Base-by-base conservation (phyloP, 2,797 vertebrate genomes). In the Onychomys torridus region DNA sequence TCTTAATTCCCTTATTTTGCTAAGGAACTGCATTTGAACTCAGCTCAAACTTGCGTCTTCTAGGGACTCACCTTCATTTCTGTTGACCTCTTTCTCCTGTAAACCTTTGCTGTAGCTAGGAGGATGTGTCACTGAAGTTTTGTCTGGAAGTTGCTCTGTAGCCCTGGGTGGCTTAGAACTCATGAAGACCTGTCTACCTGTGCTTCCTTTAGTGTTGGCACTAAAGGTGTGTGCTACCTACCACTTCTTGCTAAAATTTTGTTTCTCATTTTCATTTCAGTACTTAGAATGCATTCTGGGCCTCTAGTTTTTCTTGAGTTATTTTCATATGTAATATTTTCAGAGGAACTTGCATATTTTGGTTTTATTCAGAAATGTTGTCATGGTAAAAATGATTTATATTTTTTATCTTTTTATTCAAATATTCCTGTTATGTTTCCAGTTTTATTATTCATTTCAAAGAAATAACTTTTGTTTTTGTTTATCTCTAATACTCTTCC, bases 401-500 rank as follows among this genome's bases (percentile, higher is more conserved):
- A 10, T 17, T 13, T 93, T 81, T 49, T 83, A 3, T 82, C 29
- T 81, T 85, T 76, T 81, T 65, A 77, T 34, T 85, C 75, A 3
- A 92, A n/a, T 75, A 32, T 92, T 94, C 40, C 63, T 92, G 43
- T 40, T 77, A 84, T 4, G 6, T 71, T 92, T 11, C 78, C 71
- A 57, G 7, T 57, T 90, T 91, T 89, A 71, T 73, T 73, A 73
- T 92, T 90, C 76, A 69, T 90, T 77, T 89, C 46, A 61, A 90
- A 90, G 65, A 81, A 88, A 86, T 77, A 95, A 69, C 34, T 57
- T 52, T 69, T n/a, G 16, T 9, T 65, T 85, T 76, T 93, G n/a
- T 91, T 73, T 37, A 76, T 43, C 59, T 55, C 23, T 75, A 89
- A 23, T 25, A 73, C 13, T 85, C 29, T n/a, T 40, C 25, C 40